phyloP scores from a whole-genome alignment of 2,113 vertebrate species.

The Alligator mississippiensis region DNA sequence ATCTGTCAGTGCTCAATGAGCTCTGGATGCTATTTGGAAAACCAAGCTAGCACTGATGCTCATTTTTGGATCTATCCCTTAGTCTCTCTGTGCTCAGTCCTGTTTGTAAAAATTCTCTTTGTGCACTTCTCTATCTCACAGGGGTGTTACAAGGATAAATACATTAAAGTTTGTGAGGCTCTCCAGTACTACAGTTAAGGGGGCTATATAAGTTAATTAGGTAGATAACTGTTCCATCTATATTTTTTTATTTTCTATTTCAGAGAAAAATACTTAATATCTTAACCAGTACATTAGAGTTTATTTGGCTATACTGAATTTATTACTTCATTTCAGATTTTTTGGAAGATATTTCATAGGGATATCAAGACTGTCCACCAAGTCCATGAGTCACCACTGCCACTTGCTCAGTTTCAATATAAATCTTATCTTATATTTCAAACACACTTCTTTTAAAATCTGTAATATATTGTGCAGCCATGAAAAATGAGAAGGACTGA shows the following conservation, averaged over 20 bases:
- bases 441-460: conserved; percentile 7
- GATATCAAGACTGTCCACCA: neutral
- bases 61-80: neutral
- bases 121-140: neutral
- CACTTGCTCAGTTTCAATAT: conserved; percentile 20
- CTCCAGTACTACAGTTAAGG: neutral
- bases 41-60: too few relatives aligned
- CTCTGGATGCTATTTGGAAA: too few relatives aligned
- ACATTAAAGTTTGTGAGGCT: neutral
- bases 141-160: neutral
- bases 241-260: neutral
- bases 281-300: neutral
- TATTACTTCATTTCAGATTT: neutral
- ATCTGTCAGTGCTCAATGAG: too few relatives aligned
- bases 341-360: neutral
- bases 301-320: neutral
- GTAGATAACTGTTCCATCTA: neutral
- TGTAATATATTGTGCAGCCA: neutral
- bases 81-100: neutral
- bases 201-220: neutral
- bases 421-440: neutral
- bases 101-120: neutral
- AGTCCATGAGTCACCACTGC: neutral
- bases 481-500: conserved; percentile 34
- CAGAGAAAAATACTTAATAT: neutral